A percentile compares a stretch with the other conserved stretches of the same genome.
phyloP scores from a whole-genome alignment of 2,797 vertebrate species.

The Heterohyrax brucei region DNA sequence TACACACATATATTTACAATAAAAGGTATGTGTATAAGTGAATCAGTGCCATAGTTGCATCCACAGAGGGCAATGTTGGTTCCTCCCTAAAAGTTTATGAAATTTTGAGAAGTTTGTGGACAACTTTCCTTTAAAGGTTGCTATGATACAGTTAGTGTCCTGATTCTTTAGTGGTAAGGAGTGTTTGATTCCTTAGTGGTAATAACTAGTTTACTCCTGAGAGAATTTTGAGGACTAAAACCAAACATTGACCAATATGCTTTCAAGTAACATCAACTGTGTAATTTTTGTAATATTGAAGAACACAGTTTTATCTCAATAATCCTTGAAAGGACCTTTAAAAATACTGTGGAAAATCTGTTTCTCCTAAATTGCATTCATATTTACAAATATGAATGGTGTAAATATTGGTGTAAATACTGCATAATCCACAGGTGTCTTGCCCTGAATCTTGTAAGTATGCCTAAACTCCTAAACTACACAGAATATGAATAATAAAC shows the following conservation, averaged over 20 bases:
- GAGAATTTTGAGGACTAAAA: conserved; percentile 43
- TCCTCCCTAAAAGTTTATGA: not conserved
- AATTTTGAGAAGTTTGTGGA: conserved; percentile 37
- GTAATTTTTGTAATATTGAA: not conserved
- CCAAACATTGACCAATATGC: not conserved
- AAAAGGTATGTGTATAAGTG: not conserved
- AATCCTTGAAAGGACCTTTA: not conserved
- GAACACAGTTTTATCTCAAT: not conserved
- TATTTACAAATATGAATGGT: not conserved
- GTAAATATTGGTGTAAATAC: not conserved
- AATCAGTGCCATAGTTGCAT: not conserved
- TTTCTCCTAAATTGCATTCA: conserved; percentile 21
- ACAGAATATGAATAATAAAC: not conserved
- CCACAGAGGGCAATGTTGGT: not conserved
- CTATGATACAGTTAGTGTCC: conserved; percentile 13
- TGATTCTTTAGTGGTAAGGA: conserved; percentile 24
- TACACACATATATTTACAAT: not conserved
- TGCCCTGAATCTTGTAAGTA: not conserved
- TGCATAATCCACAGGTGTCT: not conserved
- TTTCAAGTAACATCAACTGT: conserved; percentile 6
- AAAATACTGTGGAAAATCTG: not conserved
- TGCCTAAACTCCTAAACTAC: not conserved
- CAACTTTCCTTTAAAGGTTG: not conserved
- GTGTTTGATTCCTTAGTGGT: conserved; percentile 24
- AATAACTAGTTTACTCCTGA: conserved; percentile 40